Percentiles rank a stretch among this genome's conserved stretches.
These are phyloP conservation scores for Vulpes lagopus DNA, from an alignment of 2,113 vertebrate species.

Conservation along the genomic window DNA sequence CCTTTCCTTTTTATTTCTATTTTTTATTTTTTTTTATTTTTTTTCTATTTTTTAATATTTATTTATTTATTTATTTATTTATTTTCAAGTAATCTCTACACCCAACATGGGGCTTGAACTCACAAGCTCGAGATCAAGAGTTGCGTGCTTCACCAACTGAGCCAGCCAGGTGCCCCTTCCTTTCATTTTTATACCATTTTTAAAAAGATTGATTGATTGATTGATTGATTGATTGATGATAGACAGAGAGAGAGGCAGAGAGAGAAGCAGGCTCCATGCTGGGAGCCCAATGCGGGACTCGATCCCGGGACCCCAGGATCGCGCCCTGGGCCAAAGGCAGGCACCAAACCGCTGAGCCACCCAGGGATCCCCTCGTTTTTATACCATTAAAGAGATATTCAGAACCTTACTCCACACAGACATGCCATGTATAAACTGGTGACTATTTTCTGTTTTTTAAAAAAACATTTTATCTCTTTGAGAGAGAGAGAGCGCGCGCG, in stretches of 20 bases:
- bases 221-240: too few species aligned
- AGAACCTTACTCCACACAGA: neutral
- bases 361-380: neutral
- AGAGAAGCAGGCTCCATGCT: too few species aligned
- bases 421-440: rapidly evolving
- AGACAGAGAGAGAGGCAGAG: too few species aligned
- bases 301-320: too few species aligned
- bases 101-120: neutral
- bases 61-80: neutral
- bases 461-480: neutral
- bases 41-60: too few species aligned
- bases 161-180: neutral
- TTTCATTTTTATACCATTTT: neutral
- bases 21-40: rapidly evolving
- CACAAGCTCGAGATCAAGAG: neutral
- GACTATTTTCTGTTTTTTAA: neutral
- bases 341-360: neutral
- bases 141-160: rapidly evolving
- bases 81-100: neutral
- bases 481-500: neutral
- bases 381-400: too few species aligned
- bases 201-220: too few species aligned
- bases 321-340: too few species aligned
- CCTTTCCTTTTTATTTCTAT: neutral
- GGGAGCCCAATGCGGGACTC: too few species aligned